Percentiles rank a stretch among this genome's conserved stretches.
These are phyloP conservation scores for Drosophila saltans DNA, from an alignment of 1,140 invertebrate genomes.

Conservation along the genomic window DNA sequence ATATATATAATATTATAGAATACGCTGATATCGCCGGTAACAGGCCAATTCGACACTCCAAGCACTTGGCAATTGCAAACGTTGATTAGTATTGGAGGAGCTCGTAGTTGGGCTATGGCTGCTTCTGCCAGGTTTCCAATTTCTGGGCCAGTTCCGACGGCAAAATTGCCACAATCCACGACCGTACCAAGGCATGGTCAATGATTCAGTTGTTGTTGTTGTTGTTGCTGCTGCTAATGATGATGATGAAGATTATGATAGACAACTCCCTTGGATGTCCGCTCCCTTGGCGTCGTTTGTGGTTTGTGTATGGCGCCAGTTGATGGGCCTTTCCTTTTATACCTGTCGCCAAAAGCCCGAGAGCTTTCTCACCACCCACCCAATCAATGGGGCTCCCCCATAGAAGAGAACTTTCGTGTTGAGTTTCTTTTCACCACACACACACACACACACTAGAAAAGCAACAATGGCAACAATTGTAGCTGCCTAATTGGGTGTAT, in stretches of 20 bases:
- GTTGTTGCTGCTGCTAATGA: constrained; percentile 11
- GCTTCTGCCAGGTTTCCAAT: constrained; percentile 3
- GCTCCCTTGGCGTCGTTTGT: constrained; percentile 48
- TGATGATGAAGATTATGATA: constrained; percentile 10
- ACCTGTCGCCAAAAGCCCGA: constrained; percentile 53
- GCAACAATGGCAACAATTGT: constrained; percentile 71
- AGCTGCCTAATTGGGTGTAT: constrained; percentile 77
- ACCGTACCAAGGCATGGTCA: constrained; percentile 58
- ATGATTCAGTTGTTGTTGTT: neutral
- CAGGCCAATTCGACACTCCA: constrained; percentile 58
- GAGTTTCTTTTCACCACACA: constrained; percentile 31
- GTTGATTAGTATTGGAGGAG: neutral
- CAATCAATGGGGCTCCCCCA: constrained; percentile 22
- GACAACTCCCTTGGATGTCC: constrained; percentile 17
- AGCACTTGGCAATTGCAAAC: constrained; percentile 46
- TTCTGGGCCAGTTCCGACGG: constrained; percentile 56
- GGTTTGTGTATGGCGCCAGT: constrained; percentile 76
- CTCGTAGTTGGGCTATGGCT: constrained; percentile 1
- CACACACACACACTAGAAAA: neutral
- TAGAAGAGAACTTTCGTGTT: constrained; percentile 50
- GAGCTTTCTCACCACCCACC: constrained; percentile 51
- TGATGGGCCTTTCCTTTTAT: constrained; percentile 59
- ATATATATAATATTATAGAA: constrained; percentile 34
- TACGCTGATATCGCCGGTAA: constrained; percentile 53
- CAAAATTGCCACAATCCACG: constrained; percentile 65